These are phyloP conservation scores for Entelurus aequoreus DNA, from an alignment of 2,113 vertebrate genomes.

Conservation along the genomic window DNA sequence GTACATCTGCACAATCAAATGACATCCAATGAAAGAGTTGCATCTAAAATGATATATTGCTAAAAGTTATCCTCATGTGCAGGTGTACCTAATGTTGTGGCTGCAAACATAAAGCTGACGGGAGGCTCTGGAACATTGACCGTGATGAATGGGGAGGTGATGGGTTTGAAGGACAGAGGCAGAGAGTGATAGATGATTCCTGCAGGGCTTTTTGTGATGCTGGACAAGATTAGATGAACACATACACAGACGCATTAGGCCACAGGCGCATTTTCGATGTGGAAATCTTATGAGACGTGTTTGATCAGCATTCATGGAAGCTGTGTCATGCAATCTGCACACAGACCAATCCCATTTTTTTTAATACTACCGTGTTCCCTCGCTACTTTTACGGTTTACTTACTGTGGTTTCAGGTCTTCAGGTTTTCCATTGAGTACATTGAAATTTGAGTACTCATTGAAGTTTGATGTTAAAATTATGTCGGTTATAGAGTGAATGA, in stretches of 20 bases:
- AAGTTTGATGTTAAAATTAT: too few species aligned
- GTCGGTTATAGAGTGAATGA: too few species aligned
- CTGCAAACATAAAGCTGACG: not conserved
- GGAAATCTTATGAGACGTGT: slow-evolving; percentile 14
- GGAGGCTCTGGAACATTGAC: slow-evolving; percentile 24
- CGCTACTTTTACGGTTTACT: too few species aligned
- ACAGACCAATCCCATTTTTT: too few species aligned
- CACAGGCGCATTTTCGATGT: slow-evolving; percentile 20
- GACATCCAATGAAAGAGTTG: not conserved
- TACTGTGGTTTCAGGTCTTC: too few species aligned
- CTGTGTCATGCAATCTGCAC: slow-evolving; percentile 7
- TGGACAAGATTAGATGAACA: slow-evolving; percentile 29
- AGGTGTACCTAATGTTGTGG: too few species aligned
- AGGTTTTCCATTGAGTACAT: too few species aligned
- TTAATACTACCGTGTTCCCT: too few species aligned
- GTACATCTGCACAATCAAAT: not conserved
- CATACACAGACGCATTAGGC: slow-evolving; percentile 9
- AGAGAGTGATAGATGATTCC: slow-evolving; percentile 41
- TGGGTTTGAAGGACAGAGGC: slow-evolving; percentile 35
- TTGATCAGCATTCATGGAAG: slow-evolving; percentile 1
- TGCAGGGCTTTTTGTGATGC: slow-evolving; percentile 15
- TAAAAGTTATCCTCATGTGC: not conserved
- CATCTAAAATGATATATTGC: not conserved
- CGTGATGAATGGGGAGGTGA: slow-evolving; percentile 37
- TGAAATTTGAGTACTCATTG: too few species aligned